Evolutionary conservation across 2,888 invertebrate genomes (phyloP).

Genomic region (Synanthedon myopaeformis): DNA sequence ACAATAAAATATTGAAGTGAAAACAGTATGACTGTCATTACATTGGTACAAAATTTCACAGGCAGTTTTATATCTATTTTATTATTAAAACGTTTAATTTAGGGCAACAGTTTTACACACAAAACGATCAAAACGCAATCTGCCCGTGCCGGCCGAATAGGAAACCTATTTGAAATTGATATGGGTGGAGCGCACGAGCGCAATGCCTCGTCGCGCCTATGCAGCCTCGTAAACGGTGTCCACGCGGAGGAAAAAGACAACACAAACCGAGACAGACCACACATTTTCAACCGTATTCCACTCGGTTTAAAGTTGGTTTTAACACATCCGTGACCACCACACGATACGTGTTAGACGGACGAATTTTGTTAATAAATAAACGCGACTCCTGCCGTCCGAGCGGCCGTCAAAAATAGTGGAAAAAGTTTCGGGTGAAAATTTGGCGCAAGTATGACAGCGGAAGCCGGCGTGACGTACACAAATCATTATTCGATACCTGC

Average conservation of each 20-base stretch:
- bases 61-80: conserved; percentile 56
- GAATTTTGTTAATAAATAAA: conserved; percentile 71
- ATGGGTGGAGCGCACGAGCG: conserved; percentile 61
- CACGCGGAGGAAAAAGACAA: conserved; percentile 30
- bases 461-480: conserved; percentile 50
- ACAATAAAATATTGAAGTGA: conserved; percentile 46
- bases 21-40: conserved; percentile 7
- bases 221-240: conserved; percentile 59
- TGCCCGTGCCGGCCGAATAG: conserved; percentile 52
- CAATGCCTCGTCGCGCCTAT: conserved; percentile 57
- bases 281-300: conserved; percentile 27
- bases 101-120: conserved; percentile 65
- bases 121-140: conserved; percentile 68
- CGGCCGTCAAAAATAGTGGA: conserved; percentile 49
- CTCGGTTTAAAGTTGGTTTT: conserved; percentile 21
- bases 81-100: conserved; percentile 69
- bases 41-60: neutral
- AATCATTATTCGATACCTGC: conserved; percentile 59
- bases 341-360: conserved; percentile 47
- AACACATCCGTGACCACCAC: conserved; percentile 5
- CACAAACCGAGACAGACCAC: conserved; percentile 9
- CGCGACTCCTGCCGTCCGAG: conserved; percentile 52
- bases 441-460: conserved; percentile 63
- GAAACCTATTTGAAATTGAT: conserved; percentile 69
- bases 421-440: conserved; percentile 51